These are phyloP conservation scores for Matsumurasca onukii DNA, from an alignment of 1,140 invertebrate species.

Conservation along the genomic window DNA sequence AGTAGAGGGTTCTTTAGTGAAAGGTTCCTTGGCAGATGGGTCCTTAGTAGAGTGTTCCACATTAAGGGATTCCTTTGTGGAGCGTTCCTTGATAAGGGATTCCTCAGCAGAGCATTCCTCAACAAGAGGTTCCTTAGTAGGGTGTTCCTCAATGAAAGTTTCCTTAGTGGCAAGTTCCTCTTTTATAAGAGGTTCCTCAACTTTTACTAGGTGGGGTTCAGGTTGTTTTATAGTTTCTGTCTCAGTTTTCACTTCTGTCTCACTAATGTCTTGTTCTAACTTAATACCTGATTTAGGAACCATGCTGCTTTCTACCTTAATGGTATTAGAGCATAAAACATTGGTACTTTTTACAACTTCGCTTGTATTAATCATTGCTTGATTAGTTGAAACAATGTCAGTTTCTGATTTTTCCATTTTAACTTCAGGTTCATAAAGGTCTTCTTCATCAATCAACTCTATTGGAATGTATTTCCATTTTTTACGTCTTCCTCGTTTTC, in stretches of 20 bases:
- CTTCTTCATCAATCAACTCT: constrained; percentile 5
- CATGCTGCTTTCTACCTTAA: constrained; percentile 3
- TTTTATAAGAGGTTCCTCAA: too few species aligned
- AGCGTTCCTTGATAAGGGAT: background rate
- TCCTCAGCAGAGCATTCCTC: background rate
- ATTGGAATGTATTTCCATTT: constrained; percentile 40
- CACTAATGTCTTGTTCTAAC: background rate
- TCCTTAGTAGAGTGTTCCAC: background rate
- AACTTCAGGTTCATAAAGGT: too few species aligned
- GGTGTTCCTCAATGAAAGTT: background rate
- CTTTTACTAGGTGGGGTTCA: too few species aligned
- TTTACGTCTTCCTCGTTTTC: constrained; percentile 55
- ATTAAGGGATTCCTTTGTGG: background rate
- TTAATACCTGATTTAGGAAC: background rate
- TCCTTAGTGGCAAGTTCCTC: background rate
- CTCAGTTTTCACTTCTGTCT: constrained; percentile 13
- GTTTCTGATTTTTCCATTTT: background rate
- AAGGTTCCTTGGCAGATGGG: background rate
- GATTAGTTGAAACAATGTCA: background rate
- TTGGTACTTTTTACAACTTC: constrained; percentile 12
- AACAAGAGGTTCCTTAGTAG: background rate
- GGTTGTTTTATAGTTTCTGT: too few species aligned
- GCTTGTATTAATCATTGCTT: too few species aligned
- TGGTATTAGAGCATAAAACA: background rate
- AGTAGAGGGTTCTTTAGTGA: background rate